A percentile compares a stretch with the other conserved stretches of the same genome.
Evolutionary conservation across 2,888 invertebrate genomes (phyloP).

Genomic region (Agriotes lineatus): DNA sequence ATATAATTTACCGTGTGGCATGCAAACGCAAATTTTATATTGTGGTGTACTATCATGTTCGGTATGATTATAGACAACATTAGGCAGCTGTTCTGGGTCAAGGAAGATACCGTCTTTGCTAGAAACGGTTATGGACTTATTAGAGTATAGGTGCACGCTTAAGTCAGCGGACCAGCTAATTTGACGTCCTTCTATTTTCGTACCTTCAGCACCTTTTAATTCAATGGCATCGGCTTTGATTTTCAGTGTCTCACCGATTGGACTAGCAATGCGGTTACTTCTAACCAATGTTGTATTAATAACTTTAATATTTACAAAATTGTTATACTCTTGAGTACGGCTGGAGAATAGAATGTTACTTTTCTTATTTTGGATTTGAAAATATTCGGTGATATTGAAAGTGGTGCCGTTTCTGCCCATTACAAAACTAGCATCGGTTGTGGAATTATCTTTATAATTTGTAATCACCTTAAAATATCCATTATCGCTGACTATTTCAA

Average conservation of each 20-base stretch:
- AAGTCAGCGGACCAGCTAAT: conserved; percentile 83
- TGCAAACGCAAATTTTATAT: conserved; percentile 90
- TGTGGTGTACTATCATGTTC: conserved; percentile 68
- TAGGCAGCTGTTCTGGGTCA: conserved; percentile 81
- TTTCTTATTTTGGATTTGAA: conserved; percentile 76
- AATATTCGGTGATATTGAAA: conserved; percentile 76
- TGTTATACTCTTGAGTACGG: conserved; percentile 76
- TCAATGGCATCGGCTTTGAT: conserved; percentile 74
- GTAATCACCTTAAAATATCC: conserved; percentile 60
- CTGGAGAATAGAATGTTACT: conserved; percentile 80
- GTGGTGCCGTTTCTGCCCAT: conserved; percentile 77
- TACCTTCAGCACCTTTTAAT: conserved; percentile 82
- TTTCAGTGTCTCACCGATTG: conserved; percentile 75
- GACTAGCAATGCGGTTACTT: conserved; percentile 80
- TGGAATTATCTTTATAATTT: conserved; percentile 64
- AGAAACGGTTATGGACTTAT: conserved; percentile 79
- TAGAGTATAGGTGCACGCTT: conserved; percentile 82
- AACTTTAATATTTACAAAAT: conserved; percentile 76
- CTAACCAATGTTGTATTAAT: conserved; percentile 76
- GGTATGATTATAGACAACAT: conserved; percentile 68
- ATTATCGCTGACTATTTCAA: conserved; percentile 66
- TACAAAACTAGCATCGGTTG: conserved; percentile 65
- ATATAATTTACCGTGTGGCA: conserved; percentile 89
- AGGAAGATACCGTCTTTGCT: conserved; percentile 78
- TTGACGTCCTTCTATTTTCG: conserved; percentile 75